These are phyloP conservation scores for Triplophysa rosa DNA, from an alignment of 2,113 vertebrate species.

Conservation along the genomic window DNA sequence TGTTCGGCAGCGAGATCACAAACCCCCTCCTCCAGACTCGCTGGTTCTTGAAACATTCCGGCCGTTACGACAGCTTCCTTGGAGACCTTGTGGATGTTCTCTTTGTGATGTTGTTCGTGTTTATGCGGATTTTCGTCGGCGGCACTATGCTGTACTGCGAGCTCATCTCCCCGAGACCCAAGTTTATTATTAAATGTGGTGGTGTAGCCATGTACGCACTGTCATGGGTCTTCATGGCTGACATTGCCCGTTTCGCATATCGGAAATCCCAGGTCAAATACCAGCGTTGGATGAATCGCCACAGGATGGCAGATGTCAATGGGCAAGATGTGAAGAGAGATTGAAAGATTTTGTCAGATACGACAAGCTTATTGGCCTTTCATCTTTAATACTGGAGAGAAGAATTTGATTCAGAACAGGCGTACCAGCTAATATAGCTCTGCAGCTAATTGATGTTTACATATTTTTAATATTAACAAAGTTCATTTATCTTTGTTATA, in stretches of 20 bases:
- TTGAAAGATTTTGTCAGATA: slow-evolving; percentile 43
- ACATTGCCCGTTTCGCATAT: slow-evolving; percentile 85
- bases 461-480: slow-evolving; percentile 32
- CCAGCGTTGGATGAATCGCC: slow-evolving; percentile 68
- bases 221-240: slow-evolving; percentile 92
- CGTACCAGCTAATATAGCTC: slow-evolving; percentile 23
- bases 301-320: slow-evolving; percentile 58
- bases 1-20: slow-evolving; percentile 95
- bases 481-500: slow-evolving; percentile 20
- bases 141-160: slow-evolving; percentile 92
- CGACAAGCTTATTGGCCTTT: not conserved
- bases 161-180: slow-evolving; percentile 85
- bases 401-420: slow-evolving; percentile 5
- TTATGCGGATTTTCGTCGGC: slow-evolving; percentile 89
- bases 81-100: slow-evolving; percentile 86
- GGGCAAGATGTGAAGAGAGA: slow-evolving; percentile 75
- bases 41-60: slow-evolving; percentile 92
- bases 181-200: slow-evolving; percentile 88
- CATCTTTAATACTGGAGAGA: not conserved
- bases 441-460: slow-evolving; percentile 35
- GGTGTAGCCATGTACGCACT: slow-evolving; percentile 91
- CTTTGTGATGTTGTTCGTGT: slow-evolving; percentile 86
- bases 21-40: slow-evolving; percentile 93
- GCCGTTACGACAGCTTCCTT: slow-evolving; percentile 76
- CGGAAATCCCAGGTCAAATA: slow-evolving; percentile 83